Evolutionary conservation across 2,888 invertebrate genomes (phyloP).

Genomic region (Orthonychiurus folsomi): DNA sequence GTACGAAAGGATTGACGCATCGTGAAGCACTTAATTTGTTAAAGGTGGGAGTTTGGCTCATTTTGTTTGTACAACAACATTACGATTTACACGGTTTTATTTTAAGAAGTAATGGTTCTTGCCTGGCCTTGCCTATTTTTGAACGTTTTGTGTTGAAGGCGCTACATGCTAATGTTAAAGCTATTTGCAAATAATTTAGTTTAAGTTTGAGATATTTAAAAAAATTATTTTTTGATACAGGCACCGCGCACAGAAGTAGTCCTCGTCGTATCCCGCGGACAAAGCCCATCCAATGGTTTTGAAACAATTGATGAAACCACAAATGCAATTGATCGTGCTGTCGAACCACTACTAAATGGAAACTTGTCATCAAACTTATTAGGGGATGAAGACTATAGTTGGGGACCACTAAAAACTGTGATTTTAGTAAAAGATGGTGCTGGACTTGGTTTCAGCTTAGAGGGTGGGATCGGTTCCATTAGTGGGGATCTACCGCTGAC

Average conservation of each 20-base stretch:
- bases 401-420: conserved; percentile 52
- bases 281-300: conserved; percentile 44
- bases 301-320: conserved; percentile 36
- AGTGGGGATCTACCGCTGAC: conserved; percentile 78
- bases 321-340: conserved; percentile 41
- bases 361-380: conserved; percentile 27
- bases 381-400: conserved; percentile 40
- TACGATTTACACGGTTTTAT: too few species aligned
- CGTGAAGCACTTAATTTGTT: conserved; percentile 76
- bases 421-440: conserved; percentile 64
- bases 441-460: conserved; percentile 87
- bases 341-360: conserved; percentile 29
- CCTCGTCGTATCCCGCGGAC: conserved; percentile 60
- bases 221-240: conserved; percentile 49
- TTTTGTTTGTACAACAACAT: too few species aligned
- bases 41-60: too few species aligned
- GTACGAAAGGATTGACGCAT: conserved; percentile 74
- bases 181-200: not conserved
- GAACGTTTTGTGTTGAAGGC: too few species aligned
- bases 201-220: too few species aligned
- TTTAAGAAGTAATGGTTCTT: not conserved
- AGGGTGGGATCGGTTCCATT: conserved; percentile 86
- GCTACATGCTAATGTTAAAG: too few species aligned
- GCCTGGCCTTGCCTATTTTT: too few species aligned
- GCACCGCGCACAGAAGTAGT: conserved; percentile 69